Base-by-base conservation (phyloP, 1,140 invertebrate genomes). In the Propsilocerus akamusi region DNA sequence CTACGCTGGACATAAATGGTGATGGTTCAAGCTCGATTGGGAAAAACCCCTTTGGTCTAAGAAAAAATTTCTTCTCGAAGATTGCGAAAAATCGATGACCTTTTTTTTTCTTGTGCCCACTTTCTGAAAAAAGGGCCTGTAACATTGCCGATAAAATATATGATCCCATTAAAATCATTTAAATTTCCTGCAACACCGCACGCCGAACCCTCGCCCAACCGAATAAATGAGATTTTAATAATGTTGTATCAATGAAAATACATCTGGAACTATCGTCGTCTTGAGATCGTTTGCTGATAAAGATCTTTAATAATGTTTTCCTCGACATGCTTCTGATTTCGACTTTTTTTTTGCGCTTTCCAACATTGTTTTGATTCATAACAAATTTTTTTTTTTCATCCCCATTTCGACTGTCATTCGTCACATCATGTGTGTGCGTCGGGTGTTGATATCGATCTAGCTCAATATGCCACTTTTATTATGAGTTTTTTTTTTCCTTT, bases 381-480 rank as follows among this genome's bases (percentile, higher is more conserved):
- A n/a, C n/a, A n/a, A n/a, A n/a, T n/a, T n/a, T n/a, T n/a, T n/a
- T n/a, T n/a, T n/a, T n/a, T n/a, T n/a, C n/a, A n/a, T n/a, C n/a
- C n/a, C n/a, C n/a, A n/a, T n/a, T n/a, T n/a, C n/a, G n/a, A n/a
- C n/a, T n/a, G n/a, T n/a, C n/a, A n/a, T n/a, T n/a, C n/a, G 34
- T 41, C 34, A 41, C 34, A 41, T n/a, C n/a, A n/a, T n/a, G n/a
- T n/a, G n/a, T n/a, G n/a, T 41, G 34, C 34, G 34, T 41, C 14
- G 10, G 8, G 17, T 41, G 14, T 41, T 8, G 12, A 41, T 41
- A 20, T 17, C 22, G 34, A 20, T 41, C 17, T 41, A 8, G 14
- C 17, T 41, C 34, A 41, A 41, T 41, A 41, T 41, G 34, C 34
- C 10, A 41, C 14, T n/a, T 41, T 41, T 41, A 17, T 17, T 11